A percentile compares a stretch with the other conserved stretches of the same genome.
These are phyloP conservation scores for Crossocerus cetratus DNA, from an alignment of 2,888 invertebrate species.

Conservation along the genomic window DNA sequence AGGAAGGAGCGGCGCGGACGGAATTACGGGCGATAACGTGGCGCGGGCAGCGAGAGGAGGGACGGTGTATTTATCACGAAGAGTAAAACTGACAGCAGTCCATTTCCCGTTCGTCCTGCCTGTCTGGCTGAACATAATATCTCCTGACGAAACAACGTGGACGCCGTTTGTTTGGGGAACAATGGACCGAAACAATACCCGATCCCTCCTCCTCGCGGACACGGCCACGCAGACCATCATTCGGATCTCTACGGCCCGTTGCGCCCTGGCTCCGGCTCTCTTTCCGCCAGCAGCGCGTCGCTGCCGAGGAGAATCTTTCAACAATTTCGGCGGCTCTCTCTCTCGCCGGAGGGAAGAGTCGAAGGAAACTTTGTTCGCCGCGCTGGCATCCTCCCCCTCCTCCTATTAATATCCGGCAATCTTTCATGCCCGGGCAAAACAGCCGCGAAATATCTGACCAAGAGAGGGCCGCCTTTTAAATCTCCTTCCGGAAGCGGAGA, in stretches of 20 bases:
- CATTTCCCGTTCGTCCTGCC: conserved; percentile 75
- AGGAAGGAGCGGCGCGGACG: conserved; percentile 24
- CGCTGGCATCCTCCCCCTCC: neutral
- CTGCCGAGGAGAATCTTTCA: conserved; percentile 39
- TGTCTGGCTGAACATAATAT: conserved; percentile 72
- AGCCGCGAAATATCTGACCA: neutral
- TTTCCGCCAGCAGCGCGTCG: conserved; percentile 46
- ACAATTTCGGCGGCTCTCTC: conserved; percentile 13
- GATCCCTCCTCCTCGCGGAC: conserved; percentile 57
- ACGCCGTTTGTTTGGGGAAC: conserved; percentile 76
- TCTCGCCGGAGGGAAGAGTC: conserved; percentile 1
- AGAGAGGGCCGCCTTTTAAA: neutral
- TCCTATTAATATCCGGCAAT: conserved; percentile 2
- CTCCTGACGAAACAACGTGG: conserved; percentile 75
- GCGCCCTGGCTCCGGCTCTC: conserved; percentile 42
- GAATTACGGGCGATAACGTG: conserved; percentile 39
- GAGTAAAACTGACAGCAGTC: conserved; percentile 76
- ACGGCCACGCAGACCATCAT: conserved; percentile 50
- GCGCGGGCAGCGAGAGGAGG: conserved; percentile 34
- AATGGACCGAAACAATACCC: conserved; percentile 76
- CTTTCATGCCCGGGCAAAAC: neutral
- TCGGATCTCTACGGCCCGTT: conserved; percentile 50
- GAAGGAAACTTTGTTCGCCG: conserved; percentile 7
- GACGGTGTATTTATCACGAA: conserved; percentile 70
- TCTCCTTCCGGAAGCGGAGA: too few relatives aligned